Evolutionary conservation across 1,140 invertebrate species (phyloP).

Genomic region (Dreissena rostriformis): DNA sequence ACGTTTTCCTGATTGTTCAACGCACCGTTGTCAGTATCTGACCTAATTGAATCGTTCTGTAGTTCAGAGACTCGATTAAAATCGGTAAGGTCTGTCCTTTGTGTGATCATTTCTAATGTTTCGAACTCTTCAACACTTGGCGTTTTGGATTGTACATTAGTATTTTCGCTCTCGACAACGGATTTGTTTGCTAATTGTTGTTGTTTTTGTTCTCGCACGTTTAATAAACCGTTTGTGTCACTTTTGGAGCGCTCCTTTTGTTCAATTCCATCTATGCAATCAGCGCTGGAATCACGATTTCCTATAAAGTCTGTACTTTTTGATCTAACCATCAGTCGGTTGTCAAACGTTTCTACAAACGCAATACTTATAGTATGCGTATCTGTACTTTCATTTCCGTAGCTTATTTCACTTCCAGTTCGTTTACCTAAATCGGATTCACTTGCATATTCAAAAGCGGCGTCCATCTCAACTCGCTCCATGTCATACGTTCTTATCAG

Average conservation of each 20-base stretch:
- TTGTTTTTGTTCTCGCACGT: neutral
- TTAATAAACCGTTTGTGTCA: neutral
- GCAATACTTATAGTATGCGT: conserved; percentile 48
- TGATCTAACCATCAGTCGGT: neutral
- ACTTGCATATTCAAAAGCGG: conserved; percentile 35
- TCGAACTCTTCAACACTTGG: too few species aligned
- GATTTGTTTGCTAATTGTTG: neutral
- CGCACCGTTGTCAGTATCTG: too few species aligned
- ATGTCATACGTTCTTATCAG: conserved; percentile 32
- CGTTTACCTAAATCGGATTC: conserved; percentile 48
- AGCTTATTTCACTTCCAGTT: conserved; percentile 51
- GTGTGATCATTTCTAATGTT: too few species aligned
- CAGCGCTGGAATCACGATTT: neutral
- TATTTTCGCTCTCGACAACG: too few species aligned
- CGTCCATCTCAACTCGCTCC: conserved; percentile 45
- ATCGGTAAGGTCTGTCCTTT: too few species aligned
- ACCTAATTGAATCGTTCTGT: too few species aligned
- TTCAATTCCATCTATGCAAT: neutral
- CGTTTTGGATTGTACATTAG: too few species aligned
- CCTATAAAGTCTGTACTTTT: neutral
- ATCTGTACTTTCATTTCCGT: conserved; percentile 47
- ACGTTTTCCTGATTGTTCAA: too few species aligned
- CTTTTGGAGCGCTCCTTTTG: neutral
- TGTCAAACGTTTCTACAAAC: conserved; percentile 34
- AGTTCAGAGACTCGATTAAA: too few species aligned